A percentile compares a stretch with the other conserved stretches of the same genome.
These are phyloP conservation scores for Neoarius graeffei DNA, from an alignment of 2,113 vertebrate species.

Conservation along the genomic window DNA sequence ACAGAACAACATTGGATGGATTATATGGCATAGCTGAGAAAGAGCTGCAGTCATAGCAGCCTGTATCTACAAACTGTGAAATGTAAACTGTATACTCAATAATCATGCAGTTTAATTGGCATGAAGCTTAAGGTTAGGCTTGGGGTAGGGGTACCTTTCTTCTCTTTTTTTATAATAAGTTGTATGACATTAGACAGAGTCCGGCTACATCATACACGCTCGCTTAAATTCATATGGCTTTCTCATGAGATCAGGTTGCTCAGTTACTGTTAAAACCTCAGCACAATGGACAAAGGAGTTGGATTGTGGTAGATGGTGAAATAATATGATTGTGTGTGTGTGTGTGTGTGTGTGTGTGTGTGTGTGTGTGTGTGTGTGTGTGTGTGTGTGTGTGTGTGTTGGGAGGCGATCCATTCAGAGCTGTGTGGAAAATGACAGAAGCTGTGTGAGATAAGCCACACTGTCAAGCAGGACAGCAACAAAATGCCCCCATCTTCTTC, in stretches of 20 bases:
- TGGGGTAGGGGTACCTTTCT: background rate
- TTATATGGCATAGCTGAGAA: background rate
- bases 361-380: conserved; percentile 30
- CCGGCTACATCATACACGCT: background rate
- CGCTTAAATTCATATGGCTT: background rate
- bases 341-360: conserved; percentile 10
- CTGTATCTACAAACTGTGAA: background rate
- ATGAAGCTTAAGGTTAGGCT: background rate
- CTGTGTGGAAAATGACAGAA: conserved; percentile 55
- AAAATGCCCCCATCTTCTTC: conserved; percentile 30
- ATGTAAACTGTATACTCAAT: background rate
- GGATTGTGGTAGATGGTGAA: conserved; percentile 35
- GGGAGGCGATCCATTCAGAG: conserved; percentile 16
- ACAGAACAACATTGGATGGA: background rate
- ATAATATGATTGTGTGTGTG: conserved; percentile 14
- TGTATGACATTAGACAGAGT: background rate
- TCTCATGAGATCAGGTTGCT: conserved; percentile 4
- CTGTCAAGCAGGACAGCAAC: conserved; percentile 56
- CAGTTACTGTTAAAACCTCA: background rate
- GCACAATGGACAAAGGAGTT: conserved; percentile 2
- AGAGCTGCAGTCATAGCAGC: background rate
- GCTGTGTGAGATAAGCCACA: conserved; percentile 48
- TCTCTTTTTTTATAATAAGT: background rate
- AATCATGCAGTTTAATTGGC: background rate
- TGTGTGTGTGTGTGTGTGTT: no score